phyloP scores from a whole-genome alignment of 2,888 invertebrate genomes.

The Chymomyza fuscimana region DNA sequence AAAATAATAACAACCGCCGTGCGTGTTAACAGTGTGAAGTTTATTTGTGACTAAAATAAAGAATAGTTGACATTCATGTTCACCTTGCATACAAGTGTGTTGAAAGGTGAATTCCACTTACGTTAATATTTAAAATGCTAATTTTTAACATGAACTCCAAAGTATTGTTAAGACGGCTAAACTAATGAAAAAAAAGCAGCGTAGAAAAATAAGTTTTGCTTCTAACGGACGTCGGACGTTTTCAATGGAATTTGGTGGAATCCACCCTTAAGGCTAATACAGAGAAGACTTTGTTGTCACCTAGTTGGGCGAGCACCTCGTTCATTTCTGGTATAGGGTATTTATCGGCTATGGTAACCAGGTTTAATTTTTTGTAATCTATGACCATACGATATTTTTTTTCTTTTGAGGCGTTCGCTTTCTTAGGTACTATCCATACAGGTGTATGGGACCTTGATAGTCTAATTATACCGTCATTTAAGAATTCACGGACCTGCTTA shows the following conservation, averaged over 20 bases:
- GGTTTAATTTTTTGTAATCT: constrained; percentile 28
- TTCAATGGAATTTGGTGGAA: constrained; percentile 28
- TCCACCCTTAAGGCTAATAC: constrained; percentile 20
- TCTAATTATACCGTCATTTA: constrained; percentile 29
- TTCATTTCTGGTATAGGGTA: constrained; percentile 34
- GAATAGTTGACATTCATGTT: too few relatives aligned
- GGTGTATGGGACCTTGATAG: constrained; percentile 26
- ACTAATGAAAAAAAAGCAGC: too few relatives aligned
- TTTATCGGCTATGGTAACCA: constrained; percentile 23
- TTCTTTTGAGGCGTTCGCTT: constrained; percentile 5
- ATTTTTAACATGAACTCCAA: too few relatives aligned
- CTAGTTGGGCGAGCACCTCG: constrained; percentile 19
- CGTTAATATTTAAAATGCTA: too few relatives aligned
- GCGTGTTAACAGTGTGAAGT: too few relatives aligned
- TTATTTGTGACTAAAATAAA: too few relatives aligned
- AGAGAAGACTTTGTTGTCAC: constrained; percentile 23
- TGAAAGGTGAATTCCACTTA: too few relatives aligned
- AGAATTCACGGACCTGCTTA: constrained; percentile 19
- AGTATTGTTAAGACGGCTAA: too few relatives aligned
- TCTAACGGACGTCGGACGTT: constrained; percentile 7
- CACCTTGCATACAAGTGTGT: too few relatives aligned
- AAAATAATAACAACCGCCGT: too few relatives aligned
- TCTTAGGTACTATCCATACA: constrained; percentile 18
- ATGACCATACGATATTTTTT: constrained; percentile 24
- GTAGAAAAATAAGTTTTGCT: too few relatives aligned